Evolutionary conservation across 2,888 invertebrate species (phyloP).

Genomic region (Catocala fraxini): DNA sequence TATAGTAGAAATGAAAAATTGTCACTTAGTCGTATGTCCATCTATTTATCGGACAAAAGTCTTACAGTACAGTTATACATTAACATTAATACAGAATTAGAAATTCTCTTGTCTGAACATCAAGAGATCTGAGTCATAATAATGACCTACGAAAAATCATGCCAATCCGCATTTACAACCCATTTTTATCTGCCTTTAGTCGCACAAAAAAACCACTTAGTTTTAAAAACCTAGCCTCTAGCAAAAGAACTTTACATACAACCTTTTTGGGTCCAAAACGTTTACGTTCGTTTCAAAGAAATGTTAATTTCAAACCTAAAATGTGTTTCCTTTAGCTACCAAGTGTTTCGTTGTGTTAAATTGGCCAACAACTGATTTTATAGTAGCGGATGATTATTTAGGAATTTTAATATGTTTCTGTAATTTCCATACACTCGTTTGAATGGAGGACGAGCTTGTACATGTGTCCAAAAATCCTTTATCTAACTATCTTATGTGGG

Average conservation of each 20-base stretch:
- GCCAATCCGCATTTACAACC: slow-evolving; percentile 7
- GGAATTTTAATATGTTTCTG: slow-evolving; percentile 6
- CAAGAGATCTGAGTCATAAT: neutral
- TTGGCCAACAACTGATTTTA: slow-evolving; percentile 20
- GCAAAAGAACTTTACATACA: slow-evolving; percentile 42
- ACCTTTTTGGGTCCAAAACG: slow-evolving; percentile 45
- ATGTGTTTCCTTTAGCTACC: slow-evolving; percentile 43
- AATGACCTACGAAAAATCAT: slow-evolving; percentile 5
- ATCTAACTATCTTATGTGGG: too few relatives aligned
- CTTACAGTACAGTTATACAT: too few relatives aligned
- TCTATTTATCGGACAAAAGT: too few relatives aligned
- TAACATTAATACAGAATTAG: neutral
- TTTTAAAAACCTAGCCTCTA: slow-evolving; percentile 47
- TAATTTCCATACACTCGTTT: too few relatives aligned
- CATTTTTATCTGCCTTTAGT: slow-evolving; percentile 7
- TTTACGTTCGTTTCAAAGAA: slow-evolving; percentile 48
- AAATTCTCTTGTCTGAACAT: neutral
- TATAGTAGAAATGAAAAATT: too few relatives aligned
- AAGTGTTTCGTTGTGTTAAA: slow-evolving; percentile 25
- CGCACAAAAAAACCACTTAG: slow-evolving; percentile 10
- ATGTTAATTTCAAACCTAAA: slow-evolving; percentile 41
- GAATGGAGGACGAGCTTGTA: too few relatives aligned
- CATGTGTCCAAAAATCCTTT: too few relatives aligned
- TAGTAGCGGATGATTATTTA: slow-evolving; percentile 14
- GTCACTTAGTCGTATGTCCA: too few relatives aligned